Base-by-base conservation (phyloP, 2,888 invertebrate genomes). In the Drosophila meridiana region DNA sequence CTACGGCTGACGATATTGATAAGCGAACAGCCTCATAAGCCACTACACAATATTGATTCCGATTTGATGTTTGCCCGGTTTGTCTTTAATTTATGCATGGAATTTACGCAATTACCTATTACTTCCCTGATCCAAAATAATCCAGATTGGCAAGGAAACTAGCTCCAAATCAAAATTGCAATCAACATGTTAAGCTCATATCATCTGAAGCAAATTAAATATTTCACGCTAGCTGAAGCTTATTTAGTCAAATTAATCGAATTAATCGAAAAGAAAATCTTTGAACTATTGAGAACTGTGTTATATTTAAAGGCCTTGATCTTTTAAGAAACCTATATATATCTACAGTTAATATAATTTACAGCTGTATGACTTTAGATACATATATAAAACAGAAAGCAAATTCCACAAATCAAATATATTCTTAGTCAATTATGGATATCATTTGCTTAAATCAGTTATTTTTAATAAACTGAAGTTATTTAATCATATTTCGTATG, bases 81-180 rank as follows among this genome's bases (percentile, higher is more conserved):
- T 34, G 56, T 55, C 65, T 68, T 87, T 83, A 83, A 86, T 86
- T 73, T 83, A 78, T 76, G 76, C 86, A 85, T 80, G 70, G 58
- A 71, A 64, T 61, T 56, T 68, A 59, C 58, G 9, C 73, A 74
- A 60, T 60, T 74, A 56, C 56, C 20, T 28, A 47, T 63, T 28
- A 62, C 57, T 57, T 58, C 53, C 9, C 53, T 11, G 45, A 11
- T 1, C 30, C 30, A n/a, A 14, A n/a, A 38, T n/a, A 40, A 32
- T 34, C 7, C 26, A 20, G 26, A 2, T n/a, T n/a, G 30, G 9
- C 50, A 52, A 32, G 50, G n/a, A 20, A 34, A 20, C 50, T 20
- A 3, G 11, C 34, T 34, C 50, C n/a, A n/a, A n/a, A n/a, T 20
- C 50, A 5, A 32, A 20, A 2, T 32, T 34, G 11, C 50, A 52